These are phyloP conservation scores for Phalacrocorax aristotelis DNA, from an alignment of 2,113 vertebrate genomes.

Conservation along the genomic window DNA sequence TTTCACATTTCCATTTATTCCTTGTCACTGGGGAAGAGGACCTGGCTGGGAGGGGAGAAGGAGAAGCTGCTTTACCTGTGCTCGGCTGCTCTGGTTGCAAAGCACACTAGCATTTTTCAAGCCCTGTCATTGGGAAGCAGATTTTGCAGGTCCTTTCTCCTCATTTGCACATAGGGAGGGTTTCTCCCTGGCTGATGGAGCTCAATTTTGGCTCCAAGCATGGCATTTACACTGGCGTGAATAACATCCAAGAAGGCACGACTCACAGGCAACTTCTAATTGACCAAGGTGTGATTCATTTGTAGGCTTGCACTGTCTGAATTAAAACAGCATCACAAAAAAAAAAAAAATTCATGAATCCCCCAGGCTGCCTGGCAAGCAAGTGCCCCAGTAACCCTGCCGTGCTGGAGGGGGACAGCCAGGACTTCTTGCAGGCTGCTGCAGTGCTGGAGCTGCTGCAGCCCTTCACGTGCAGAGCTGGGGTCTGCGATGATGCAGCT, in stretches of 20 bases:
- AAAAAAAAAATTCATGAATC: neutral
- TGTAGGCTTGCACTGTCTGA: neutral
- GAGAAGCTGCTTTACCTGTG: neutral
- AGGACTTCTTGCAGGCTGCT: neutral
- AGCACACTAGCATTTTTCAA: neutral
- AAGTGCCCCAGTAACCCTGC: neutral
- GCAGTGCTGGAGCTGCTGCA: neutral
- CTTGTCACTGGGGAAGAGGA: neutral
- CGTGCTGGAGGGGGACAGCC: neutral
- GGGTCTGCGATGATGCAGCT: neutral
- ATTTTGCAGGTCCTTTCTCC: neutral
- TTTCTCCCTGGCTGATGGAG: neutral
- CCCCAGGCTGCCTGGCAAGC: neutral
- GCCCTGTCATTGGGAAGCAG: neutral
- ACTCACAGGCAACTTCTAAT: neutral
- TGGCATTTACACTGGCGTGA: neutral
- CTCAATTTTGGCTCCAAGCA: neutral
- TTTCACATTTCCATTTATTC: neutral
- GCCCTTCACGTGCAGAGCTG: neutral
- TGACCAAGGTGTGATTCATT: neutral
- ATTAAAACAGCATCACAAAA: neutral
- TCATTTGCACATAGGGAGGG: neutral
- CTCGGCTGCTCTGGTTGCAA: fast-evolving
- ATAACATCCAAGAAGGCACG: neutral
- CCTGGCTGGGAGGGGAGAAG: neutral